These are phyloP conservation scores for Plodia interpunctella DNA, from an alignment of 1,140 invertebrate species.

Conservation along the genomic window DNA sequence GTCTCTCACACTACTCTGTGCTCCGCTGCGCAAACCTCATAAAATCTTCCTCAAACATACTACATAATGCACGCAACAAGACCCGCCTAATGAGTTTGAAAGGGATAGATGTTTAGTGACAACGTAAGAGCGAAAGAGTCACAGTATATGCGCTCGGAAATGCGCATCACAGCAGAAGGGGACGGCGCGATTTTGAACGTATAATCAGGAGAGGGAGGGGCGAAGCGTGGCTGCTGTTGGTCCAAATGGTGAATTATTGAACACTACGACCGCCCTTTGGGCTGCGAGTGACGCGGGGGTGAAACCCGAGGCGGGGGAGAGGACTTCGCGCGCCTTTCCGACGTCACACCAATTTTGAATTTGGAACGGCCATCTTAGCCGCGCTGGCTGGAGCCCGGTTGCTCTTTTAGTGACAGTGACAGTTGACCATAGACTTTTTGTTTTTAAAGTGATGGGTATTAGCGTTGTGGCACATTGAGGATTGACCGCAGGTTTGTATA, in stretches of 20 bases:
- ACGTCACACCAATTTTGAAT: conserved; percentile 57
- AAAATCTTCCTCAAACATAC: conserved; percentile 61
- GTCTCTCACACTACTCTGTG: conserved; percentile 32
- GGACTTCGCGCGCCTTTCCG: conserved; percentile 55
- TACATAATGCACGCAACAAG: conserved; percentile 55
- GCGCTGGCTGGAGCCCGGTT: conserved; percentile 31
- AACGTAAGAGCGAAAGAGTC: conserved; percentile 12
- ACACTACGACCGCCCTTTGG: conserved; percentile 58
- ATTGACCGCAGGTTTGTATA: conserved; percentile 13
- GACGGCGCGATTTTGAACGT: conserved; percentile 32
- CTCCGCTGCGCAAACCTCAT: conserved; percentile 55
- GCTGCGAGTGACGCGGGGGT: conserved; percentile 39
- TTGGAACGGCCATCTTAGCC: conserved; percentile 45
- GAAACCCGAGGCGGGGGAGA: conserved; percentile 8
- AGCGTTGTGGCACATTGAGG: conserved; percentile 3
- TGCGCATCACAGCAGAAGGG: conserved; percentile 51
- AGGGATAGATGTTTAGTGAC: conserved; percentile 21
- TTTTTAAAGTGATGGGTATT: conserved; percentile 14
- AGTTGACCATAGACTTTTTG: conserved; percentile 15
- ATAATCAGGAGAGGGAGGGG: conserved; percentile 20
- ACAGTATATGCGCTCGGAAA: conserved; percentile 31
- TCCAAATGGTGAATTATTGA: conserved; percentile 54
- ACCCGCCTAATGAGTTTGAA: conserved; percentile 52
- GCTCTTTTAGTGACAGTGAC: conserved; percentile 35
- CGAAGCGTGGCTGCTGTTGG: conserved; percentile 34